These are phyloP conservation scores for Trichogramma dendrolimi DNA, from an alignment of 2,888 invertebrate genomes.

Conservation along the genomic window DNA sequence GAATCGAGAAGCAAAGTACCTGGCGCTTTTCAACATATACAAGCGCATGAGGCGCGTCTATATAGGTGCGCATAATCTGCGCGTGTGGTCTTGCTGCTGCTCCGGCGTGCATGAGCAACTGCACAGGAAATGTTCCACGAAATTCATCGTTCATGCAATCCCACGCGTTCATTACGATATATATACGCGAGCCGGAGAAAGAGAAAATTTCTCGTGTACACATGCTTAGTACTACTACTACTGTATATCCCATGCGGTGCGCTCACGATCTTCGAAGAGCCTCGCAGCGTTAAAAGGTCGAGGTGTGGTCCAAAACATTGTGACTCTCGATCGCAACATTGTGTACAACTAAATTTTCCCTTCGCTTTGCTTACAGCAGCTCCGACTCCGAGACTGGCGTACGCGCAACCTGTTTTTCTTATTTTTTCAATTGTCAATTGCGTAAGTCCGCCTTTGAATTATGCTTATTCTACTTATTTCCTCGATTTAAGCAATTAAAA, in stretches of 20 bases:
- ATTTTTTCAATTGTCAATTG: too few species aligned
- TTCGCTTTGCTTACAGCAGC: too few species aligned
- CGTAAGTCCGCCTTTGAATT: too few species aligned
- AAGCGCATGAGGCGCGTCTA: too few species aligned
- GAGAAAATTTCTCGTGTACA: too few species aligned
- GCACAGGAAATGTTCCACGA: conserved; percentile 34
- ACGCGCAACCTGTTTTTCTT: too few species aligned
- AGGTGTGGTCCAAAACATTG: conserved; percentile 23
- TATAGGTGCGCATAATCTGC: conserved; percentile 1
- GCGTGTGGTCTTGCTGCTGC: conserved; percentile 18
- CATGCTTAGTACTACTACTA: too few species aligned
- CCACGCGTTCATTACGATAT: conserved; percentile 37
- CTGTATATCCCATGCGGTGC: conserved; percentile 9
- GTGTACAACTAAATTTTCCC: conserved; percentile 20
- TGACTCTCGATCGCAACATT: conserved; percentile 15
- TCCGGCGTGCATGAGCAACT: not conserved
- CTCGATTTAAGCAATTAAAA: too few species aligned
- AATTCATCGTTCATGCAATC: conserved; percentile 41
- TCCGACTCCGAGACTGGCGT: too few species aligned
- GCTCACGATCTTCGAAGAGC: not conserved
- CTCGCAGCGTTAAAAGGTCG: conserved; percentile 9
- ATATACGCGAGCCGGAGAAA: conserved; percentile 7
- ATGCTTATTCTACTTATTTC: too few species aligned
- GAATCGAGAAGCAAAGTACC: conserved; percentile 10
- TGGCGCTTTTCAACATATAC: conserved; percentile 1